Base-by-base conservation (phyloP, 2,888 invertebrate genomes). In the Hirudinaria manillensis region DNA sequence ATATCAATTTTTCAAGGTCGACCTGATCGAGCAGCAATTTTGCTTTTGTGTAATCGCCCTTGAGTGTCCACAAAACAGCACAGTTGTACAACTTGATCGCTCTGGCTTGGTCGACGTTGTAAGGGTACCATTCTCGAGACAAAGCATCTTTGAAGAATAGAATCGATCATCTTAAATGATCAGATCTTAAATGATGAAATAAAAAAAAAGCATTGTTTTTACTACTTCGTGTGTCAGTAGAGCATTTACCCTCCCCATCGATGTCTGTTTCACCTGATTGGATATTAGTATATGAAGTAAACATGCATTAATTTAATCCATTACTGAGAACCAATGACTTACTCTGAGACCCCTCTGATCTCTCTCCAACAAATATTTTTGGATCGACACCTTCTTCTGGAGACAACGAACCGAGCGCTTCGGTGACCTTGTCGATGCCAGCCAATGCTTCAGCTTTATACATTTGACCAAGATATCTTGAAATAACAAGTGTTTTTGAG, bases 401-500 rank as follows among this genome's bases (percentile, higher is more conserved):
- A 76, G 93, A 92, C 72, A 96, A 87, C 85, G 93, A 91, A 76
- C 91, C 90, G 19, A 93, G 88, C 0, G 94, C 94, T 84, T 94
- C 93, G 0, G 89, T 87, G 79, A 93, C 90, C 85, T 90, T 89
- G 83, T 94, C 92, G 76, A 84, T 86, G 81, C 91, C 89, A 74
- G 94, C 90, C 19, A 93, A 87, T 36, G 93, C 91, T 86, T 96
- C 94, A 0, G 93, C 93, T 72, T 92, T 91, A 85, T 96, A 96
- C 81, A 95, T 89, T 84, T 93, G 92, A 0, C 91, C 94, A 81
- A 95, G 87, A 80, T 84, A 85, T 76, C 84, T 85, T 79, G 6
- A 24, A 45, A 70, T 45, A 19, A 51, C 7, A 7, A 36, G 16
- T 21, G 19, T 16, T 19, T 65, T 13, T 27, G 34, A 36, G 0